Evolutionary conservation across 2,888 invertebrate genomes (phyloP).

Genomic region (Euphydryas editha): DNA sequence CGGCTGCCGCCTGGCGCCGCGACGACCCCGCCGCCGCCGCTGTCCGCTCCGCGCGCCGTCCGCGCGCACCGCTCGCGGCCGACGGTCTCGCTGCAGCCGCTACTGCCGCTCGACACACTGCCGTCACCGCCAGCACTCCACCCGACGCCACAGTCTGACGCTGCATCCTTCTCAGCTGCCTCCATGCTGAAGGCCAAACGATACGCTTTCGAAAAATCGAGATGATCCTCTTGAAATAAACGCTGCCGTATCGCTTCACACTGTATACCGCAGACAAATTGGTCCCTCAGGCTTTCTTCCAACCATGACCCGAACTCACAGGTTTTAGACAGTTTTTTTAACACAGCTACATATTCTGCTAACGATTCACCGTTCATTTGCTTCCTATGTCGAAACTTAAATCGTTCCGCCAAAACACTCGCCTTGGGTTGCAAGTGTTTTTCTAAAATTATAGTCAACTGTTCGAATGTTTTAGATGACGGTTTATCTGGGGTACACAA

Average conservation of each 20-base stretch:
- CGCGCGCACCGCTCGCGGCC: conserved; percentile 2
- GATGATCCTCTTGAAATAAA: conserved; percentile 28
- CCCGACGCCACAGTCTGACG: neutral
- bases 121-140: neutral
- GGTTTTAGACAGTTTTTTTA: conserved; percentile 25
- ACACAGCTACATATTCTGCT: conserved; percentile 14
- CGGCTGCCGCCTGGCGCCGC: too few species aligned
- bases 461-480: conserved; percentile 16
- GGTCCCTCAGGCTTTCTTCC: conserved; percentile 33
- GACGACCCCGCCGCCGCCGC: neutral
- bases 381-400: conserved; percentile 19
- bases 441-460: conserved; percentile 19
- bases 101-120: neutral
- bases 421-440: conserved; percentile 28
- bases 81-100: neutral
- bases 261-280: conserved; percentile 29
- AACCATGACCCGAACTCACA: conserved; percentile 27
- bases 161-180: conserved; percentile 36
- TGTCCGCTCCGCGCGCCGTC: neutral
- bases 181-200: conserved; percentile 33
- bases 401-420: conserved; percentile 23
- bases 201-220: conserved; percentile 31
- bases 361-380: conserved; percentile 16
- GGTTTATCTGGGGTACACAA: conserved; percentile 27
- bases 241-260: conserved; percentile 31